Evolutionary conservation across 2,888 invertebrate genomes (phyloP), one percentile per base, ranked within the genome.

Genomic region (Dasypolia templi): DNA sequence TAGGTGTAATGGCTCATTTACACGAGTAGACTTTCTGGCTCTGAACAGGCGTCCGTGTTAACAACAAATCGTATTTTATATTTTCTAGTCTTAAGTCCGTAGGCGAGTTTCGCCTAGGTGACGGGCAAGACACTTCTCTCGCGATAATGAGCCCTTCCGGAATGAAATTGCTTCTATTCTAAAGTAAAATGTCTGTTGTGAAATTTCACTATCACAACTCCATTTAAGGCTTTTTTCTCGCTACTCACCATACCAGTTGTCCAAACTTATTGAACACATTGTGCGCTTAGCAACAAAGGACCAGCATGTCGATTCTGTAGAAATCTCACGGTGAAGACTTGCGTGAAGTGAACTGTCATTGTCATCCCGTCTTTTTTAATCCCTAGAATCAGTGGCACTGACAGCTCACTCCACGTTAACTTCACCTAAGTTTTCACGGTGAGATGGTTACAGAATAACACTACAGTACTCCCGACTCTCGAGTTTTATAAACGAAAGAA

Each of bases 211-310:
- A 14, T 5, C n/a, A 26, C 11, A 55, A 46, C 46, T 35, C 9
- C 17, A 35, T 35, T 1, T 17, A 29, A 19, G 14, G 9, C 9
- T 62, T 42, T 44, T 29, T 29, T 44, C 7, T 12, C 12, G 19
- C 2, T 22, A 14, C 7, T 44, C 12, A 42, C 19, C 6, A 9
- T 19, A 11, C 17, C 12, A 4, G n/a, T 73, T 35, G 46, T 61
- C 73, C 17, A 51, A 49, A 39, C 22, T 39, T 29, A 46, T n/a
- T 19, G 29, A 12, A 1, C 32, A 22, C 12, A 44, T 11, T 69
- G 70, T 71, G 44, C 44, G 26, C 35, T 42, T 42, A 62, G 3
- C 19, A 62, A 61, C 19, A 61, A 42, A 61, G 5, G 26, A 42
- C 11, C 6, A 35, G n/a, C 19, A 6, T 0, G 5, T 17, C 46